Evolutionary conservation across 2,888 invertebrate genomes (phyloP).

Genomic region (Mellilla xanthometata): DNA sequence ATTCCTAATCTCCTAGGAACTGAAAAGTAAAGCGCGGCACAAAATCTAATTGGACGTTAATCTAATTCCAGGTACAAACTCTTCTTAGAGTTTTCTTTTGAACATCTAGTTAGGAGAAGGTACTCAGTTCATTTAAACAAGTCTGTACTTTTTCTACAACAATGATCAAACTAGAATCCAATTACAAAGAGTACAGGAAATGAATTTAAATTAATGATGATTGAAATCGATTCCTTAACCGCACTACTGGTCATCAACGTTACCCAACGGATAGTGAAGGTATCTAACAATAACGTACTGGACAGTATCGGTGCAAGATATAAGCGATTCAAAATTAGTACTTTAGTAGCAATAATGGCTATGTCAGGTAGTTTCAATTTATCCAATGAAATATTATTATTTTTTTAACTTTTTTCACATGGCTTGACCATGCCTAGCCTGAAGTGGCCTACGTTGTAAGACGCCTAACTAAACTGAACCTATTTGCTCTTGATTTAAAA

Average conservation of each 20-base stretch:
- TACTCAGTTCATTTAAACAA: constrained; percentile 13
- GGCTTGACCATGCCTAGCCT: too few relatives aligned
- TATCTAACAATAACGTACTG: constrained; percentile 54
- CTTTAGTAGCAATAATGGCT: too few relatives aligned
- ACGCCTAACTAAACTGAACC: too few relatives aligned
- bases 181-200: constrained; percentile 58
- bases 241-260: constrained; percentile 56
- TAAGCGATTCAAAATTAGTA: constrained; percentile 9
- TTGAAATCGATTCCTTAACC: constrained; percentile 65
- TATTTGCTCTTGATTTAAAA: too few relatives aligned
- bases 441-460: too few relatives aligned
- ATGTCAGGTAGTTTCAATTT: neutral
- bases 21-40: constrained; percentile 12
- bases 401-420: too few relatives aligned
- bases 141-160: constrained; percentile 39
- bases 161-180: constrained; percentile 35
- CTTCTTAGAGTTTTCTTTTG: neutral
- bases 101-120: neutral
- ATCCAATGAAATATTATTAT: too few relatives aligned
- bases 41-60: constrained; percentile 10
- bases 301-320: constrained; percentile 36
- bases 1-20: constrained; percentile 23
- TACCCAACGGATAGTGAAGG: constrained; percentile 44
- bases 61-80: constrained; percentile 8
- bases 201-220: constrained; percentile 56